Base-by-base conservation (phyloP, 2,888 invertebrate species). In the Drosophila suboccidentalis region DNA sequence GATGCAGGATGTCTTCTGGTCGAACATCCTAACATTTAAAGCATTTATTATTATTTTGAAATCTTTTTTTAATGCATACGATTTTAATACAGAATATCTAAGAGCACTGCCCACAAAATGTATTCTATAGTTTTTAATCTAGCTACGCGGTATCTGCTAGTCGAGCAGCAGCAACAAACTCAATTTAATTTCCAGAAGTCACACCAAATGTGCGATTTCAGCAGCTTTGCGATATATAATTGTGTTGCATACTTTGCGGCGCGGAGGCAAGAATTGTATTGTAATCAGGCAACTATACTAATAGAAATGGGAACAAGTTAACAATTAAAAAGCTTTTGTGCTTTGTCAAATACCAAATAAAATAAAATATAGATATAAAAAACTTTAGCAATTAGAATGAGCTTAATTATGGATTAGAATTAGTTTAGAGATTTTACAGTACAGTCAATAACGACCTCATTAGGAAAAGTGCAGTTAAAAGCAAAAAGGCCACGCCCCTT, bases 181-280 rank as follows among this genome's bases (percentile, higher is more conserved):
- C 26, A 50, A 39, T 50, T 41, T 17, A 68, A 49, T 53, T 77
- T 44, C 15, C 44, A 39, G 53, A 77, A 57, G 36, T 55, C 47
- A 29, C 51, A 19, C 15, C n/a, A 60, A 50, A 49, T 50, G 22
- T 58, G 80, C 80, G 11, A 34, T 54, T 61, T 66, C 63, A 67
- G 77, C 80, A 71, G 19, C 34, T 71, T 76, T 60, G 57, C 4
- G 47, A 29, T 44, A 63, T 39, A 19, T 22, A 65, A 47, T 55
- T 59, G 47, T 71, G 67, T 80, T 80, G 84, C 83, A 61, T 69
- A 59, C 82, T 84, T 84, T 70, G 67, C 34, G 71, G 68, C 65
- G 75, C 75, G 39, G 10, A 19, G 54, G 54, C 50, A 17, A 22
- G 50, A 5, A 41, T 64, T 26, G 26, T 8, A 46, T 64, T 75